Evolutionary conservation across 2,113 vertebrate species (phyloP).

Genomic region (Dasypus novemcinctus): DNA sequence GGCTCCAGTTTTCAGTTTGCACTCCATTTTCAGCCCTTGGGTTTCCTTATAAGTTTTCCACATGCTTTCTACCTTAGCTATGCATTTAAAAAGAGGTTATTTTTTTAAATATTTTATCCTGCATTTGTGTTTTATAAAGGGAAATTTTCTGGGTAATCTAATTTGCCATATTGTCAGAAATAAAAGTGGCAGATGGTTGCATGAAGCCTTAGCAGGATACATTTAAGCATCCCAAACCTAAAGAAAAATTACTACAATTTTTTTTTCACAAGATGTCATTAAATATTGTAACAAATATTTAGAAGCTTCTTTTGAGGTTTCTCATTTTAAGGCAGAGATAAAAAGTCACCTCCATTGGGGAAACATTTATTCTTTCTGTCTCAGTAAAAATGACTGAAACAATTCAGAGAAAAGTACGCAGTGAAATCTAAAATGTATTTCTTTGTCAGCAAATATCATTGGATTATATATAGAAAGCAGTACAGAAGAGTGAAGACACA

Average conservation of each 20-base stretch:
- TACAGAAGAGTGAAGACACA: slow-evolving; percentile 31
- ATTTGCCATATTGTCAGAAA: slow-evolving; percentile 7
- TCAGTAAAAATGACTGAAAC: slow-evolving; percentile 19
- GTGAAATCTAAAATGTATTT: slow-evolving; percentile 22
- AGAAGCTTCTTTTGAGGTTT: background rate
- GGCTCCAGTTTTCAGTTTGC: background rate
- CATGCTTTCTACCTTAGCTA: background rate
- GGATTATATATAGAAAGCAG: slow-evolving; percentile 6
- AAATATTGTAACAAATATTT: background rate
- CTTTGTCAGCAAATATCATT: slow-evolving; percentile 42
- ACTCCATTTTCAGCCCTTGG: background rate
- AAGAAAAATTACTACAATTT: background rate
- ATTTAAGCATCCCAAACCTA: background rate
- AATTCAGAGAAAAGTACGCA: background rate
- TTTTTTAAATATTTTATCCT: background rate
- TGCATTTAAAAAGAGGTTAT: background rate
- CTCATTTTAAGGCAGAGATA: background rate
- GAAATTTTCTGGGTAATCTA: background rate
- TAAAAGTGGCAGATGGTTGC: background rate
- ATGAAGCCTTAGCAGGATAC: background rate
- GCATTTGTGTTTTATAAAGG: background rate
- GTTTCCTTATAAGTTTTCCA: slow-evolving; percentile 11
- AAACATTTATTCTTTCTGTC: slow-evolving; percentile 7
- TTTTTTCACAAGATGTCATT: background rate
- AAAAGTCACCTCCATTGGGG: background rate